Percentiles rank a stretch among this genome's conserved stretches.
phyloP scores from a whole-genome alignment of 2,113 vertebrate species.

The Neodontobutis hainanensis region DNA sequence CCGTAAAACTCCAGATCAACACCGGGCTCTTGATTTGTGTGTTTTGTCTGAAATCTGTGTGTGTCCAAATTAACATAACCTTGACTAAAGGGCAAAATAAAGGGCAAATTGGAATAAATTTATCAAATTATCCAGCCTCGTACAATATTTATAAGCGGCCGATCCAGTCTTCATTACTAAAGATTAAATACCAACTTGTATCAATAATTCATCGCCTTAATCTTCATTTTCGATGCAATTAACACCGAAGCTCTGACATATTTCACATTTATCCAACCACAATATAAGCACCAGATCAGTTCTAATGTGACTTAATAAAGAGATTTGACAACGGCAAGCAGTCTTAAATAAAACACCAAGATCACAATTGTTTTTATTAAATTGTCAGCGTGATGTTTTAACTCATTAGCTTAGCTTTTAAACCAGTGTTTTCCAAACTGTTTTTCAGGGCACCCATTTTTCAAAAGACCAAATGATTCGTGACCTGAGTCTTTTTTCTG shows the following conservation, averaged over 20 bases:
- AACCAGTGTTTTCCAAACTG: no score
- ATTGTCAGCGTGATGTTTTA: background rate
- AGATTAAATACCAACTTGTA: slow-evolving; percentile 68
- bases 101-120: slow-evolving; percentile 65
- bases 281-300: background rate
- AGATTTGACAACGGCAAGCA: background rate
- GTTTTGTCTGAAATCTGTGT: slow-evolving; percentile 2
- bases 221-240: slow-evolving; percentile 67
- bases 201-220: slow-evolving; percentile 71
- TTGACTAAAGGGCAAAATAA: slow-evolving; percentile 71
- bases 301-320: background rate
- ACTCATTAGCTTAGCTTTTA: no score
- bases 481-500: no score
- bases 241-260: slow-evolving; percentile 5
- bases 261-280: background rate
- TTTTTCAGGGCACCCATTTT: no score
- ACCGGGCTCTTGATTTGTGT: background rate
- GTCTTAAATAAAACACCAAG: background rate
- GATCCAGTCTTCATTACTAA: slow-evolving; percentile 61
- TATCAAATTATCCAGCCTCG: slow-evolving; percentile 55
- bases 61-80: slow-evolving; percentile 57
- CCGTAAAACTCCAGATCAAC: background rate
- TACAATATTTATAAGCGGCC: slow-evolving; percentile 65
- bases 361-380: no score
- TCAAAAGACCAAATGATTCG: no score